Evolutionary conservation across 2,888 invertebrate species (phyloP).

Genomic region (Caenorhabditis doughertyi): DNA sequence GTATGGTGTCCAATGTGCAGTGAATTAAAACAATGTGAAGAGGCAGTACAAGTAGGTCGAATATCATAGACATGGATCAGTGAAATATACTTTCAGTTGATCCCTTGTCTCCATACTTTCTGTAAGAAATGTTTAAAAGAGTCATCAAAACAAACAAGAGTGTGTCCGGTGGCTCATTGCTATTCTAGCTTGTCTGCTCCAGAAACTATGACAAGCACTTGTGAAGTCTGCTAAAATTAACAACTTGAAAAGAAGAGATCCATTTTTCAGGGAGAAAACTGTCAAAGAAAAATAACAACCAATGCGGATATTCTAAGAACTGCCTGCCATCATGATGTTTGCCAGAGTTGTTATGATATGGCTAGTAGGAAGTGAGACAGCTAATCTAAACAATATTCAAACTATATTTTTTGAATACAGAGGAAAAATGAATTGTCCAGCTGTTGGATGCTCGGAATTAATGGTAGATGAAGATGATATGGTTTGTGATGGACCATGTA

Average conservation of each 20-base stretch:
- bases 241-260: background rate
- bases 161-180: constrained; percentile 71
- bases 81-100: constrained; percentile 56
- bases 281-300: constrained; percentile 48
- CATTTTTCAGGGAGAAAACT: constrained; percentile 54
- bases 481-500: constrained; percentile 70
- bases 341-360: constrained; percentile 66
- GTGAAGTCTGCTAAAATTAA: constrained; percentile 30
- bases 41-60: constrained; percentile 52
- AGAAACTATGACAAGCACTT: constrained; percentile 63
- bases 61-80: background rate
- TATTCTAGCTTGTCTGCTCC: constrained; percentile 63
- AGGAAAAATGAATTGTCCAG: constrained; percentile 66
- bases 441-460: constrained; percentile 58
- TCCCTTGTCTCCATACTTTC: constrained; percentile 75
- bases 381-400: background rate
- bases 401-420: constrained; percentile 31
- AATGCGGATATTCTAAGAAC: constrained; percentile 66
- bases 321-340: constrained; percentile 72
- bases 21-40: constrained; percentile 45
- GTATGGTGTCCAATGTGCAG: constrained; percentile 45
- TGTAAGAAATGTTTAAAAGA: constrained; percentile 69
- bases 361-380: constrained; percentile 51
- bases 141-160: constrained; percentile 46
- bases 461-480: constrained; percentile 69